A percentile compares a stretch with the other conserved stretches of the same genome.
Evolutionary conservation across 2,888 invertebrate species (phyloP).

Genomic region (Mellilla xanthometata): DNA sequence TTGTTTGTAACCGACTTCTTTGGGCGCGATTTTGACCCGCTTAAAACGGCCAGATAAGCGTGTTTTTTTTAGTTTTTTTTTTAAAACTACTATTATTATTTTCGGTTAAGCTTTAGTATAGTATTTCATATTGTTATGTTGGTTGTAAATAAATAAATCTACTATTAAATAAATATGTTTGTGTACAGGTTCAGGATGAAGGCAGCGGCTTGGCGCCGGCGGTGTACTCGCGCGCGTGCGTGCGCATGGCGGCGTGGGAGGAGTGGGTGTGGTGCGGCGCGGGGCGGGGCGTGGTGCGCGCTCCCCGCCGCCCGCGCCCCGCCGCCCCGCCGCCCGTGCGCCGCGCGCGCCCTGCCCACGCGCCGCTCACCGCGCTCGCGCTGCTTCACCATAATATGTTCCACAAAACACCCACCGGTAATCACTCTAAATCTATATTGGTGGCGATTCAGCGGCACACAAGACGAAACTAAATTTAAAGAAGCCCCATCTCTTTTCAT

Average conservation of each 20-base stretch:
- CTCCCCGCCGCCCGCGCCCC: slow-evolving; percentile 42
- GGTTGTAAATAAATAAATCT: background rate
- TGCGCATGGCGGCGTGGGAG: slow-evolving; percentile 58
- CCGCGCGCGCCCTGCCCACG: slow-evolving; percentile 30
- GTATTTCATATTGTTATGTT: no score
- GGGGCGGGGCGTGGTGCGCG: slow-evolving; percentile 52
- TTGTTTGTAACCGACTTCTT: no score
- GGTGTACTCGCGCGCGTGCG: slow-evolving; percentile 41
- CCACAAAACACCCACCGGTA: slow-evolving; percentile 29
- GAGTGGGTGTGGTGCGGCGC: slow-evolving; percentile 64
- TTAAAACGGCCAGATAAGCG: no score
- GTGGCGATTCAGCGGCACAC: no score
- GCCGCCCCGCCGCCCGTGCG: slow-evolving; percentile 19
- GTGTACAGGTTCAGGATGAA: background rate
- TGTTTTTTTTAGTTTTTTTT: no score
- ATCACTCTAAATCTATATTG: background rate
- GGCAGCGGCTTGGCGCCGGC: slow-evolving; percentile 6
- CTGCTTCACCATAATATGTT: slow-evolving; percentile 47
- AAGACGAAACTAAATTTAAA: no score
- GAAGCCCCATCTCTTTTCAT: no score
- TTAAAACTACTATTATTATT: no score
- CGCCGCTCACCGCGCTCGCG: slow-evolving; percentile 43
- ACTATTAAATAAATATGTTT: background rate
- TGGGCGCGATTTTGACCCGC: no score
- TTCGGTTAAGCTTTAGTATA: no score